Evolutionary conservation across 2,797 vertebrate species (phyloP), one percentile per base, ranked within the genome.

Genomic region (Jordanella pulchra): DNA sequence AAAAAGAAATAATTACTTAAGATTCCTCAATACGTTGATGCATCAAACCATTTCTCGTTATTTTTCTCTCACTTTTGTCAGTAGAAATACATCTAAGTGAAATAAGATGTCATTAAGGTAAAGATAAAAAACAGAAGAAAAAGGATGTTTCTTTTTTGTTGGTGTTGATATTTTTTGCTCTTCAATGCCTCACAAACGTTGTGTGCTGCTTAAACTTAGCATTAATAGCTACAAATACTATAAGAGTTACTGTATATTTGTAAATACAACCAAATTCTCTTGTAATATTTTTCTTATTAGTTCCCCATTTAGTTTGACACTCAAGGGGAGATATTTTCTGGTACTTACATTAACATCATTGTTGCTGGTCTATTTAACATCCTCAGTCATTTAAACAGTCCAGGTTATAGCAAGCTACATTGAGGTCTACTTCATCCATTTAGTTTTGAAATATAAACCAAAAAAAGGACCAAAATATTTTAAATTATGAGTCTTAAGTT

Each of bases 401-500:
- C 12, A 48, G 30, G 51, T 55, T 55, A 73, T 28, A 47, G 55
- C 11, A 64, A 53, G 47, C 39, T 61, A 35, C 69, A 45, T 58
- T 64, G 27, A 69, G 70, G 64, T 71, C 23, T 53, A 64, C 54
- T 13, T 10, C 68, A 15, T 42, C 54, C 44, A 0, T 69, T 67
- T 73, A 51, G 42, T 39, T 78, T 67, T 83, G 63, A 85, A 82
- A 76, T 60, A 68, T 84, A 69, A 74, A 89, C 47, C 17, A 23
- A 72, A 78, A 83, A 66, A 76, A 0, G 2, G 61, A 42, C 51
- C 42, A 44, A 5, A 27, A 67, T 74, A 30, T 18, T 79, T 23
- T 84, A 73, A 86, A 89, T 87, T 67, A 84, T 87, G 35, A 48
- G 82, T 84, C 53, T 66, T 78, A 77, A 70, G 58, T n/a, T 72